Conservation (phyloP, 2,797 vertebrate genomes). For the Tenualosa thibaudeaui region DNA sequence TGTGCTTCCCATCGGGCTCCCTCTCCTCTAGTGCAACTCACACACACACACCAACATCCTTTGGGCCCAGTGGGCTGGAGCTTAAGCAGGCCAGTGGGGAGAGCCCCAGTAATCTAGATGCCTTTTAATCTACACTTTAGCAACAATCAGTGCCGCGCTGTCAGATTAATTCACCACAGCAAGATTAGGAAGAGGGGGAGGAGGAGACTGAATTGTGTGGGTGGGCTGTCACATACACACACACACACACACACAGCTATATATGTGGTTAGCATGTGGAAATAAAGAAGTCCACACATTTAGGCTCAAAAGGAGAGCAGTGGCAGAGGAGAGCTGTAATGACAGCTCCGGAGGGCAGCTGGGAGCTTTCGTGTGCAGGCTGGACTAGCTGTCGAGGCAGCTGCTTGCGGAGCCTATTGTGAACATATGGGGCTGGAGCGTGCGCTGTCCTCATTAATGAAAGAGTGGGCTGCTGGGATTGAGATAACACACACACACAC, state of each 20-base stretch:
- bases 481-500: not conserved
- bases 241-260: not conserved
- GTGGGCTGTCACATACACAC: not conserved
- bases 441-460: constrained; percentile 10
- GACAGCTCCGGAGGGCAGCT: not conserved
- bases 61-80: not conserved
- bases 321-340: not conserved
- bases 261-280: not conserved
- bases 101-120: not conserved
- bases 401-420: not conserved
- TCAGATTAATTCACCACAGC: not conserved
- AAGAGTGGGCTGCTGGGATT: not conserved
- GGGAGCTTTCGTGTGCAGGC: not conserved
- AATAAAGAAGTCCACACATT: not conserved
- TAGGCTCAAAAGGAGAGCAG: constrained; percentile 4
- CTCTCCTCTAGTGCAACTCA: not conserved
- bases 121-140: not conserved
- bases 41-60: not conserved
- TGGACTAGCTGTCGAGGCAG: not conserved
- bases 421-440: constrained; percentile 17
- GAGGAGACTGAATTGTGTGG: not conserved
- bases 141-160: not conserved
- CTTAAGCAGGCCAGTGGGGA: not conserved
- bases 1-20: not conserved
- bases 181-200: constrained; percentile 3